A percentile compares a stretch with the other conserved stretches of the same genome.
Evolutionary conservation across 2,113 vertebrate genomes (phyloP).

Genomic region (Oryzias celebensis): DNA sequence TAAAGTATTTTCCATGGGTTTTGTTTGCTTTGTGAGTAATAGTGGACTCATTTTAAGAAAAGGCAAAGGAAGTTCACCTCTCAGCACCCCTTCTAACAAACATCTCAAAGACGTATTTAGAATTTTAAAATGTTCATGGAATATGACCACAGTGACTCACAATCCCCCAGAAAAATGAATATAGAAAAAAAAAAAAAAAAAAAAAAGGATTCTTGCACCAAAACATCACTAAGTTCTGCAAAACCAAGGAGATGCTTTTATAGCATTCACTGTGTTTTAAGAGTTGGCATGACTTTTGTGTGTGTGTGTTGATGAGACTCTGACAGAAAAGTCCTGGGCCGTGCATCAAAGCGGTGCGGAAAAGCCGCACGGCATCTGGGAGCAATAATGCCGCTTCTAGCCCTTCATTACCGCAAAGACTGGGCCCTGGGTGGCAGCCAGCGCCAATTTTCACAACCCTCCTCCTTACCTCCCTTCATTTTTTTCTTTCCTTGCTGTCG

Average conservation of each 20-base stretch:
- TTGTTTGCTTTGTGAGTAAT: constrained; percentile 77
- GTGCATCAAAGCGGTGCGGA: constrained; percentile 76
- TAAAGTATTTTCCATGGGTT: constrained; percentile 70
- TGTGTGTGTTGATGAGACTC: constrained; percentile 46
- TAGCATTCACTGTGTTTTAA: constrained; percentile 54
- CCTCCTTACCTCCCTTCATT: constrained; percentile 67
- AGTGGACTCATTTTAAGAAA: constrained; percentile 62
- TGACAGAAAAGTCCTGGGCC: constrained; percentile 74
- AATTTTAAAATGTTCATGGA: constrained; percentile 32
- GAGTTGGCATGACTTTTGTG: constrained; percentile 34
- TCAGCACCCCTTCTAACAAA: constrained; percentile 5
- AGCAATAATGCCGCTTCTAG: constrained; percentile 81
- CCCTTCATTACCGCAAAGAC: constrained; percentile 83
- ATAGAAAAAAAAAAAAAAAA: constrained; percentile 7
- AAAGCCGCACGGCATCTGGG: constrained; percentile 80
- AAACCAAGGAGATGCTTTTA: constrained; percentile 55
- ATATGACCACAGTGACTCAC: constrained; percentile 16
- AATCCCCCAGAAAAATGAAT: neutral
- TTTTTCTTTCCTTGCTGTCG: constrained; percentile 65
- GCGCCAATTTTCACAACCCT: constrained; percentile 77
- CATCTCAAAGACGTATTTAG: constrained; percentile 24
- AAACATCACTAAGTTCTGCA: constrained; percentile 19
- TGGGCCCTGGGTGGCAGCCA: constrained; percentile 80
- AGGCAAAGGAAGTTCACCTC: constrained; percentile 72
- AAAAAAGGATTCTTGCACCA: constrained; percentile 10